Conservation (phyloP, 2,797 vertebrate species). For the Alca torda region DNA sequence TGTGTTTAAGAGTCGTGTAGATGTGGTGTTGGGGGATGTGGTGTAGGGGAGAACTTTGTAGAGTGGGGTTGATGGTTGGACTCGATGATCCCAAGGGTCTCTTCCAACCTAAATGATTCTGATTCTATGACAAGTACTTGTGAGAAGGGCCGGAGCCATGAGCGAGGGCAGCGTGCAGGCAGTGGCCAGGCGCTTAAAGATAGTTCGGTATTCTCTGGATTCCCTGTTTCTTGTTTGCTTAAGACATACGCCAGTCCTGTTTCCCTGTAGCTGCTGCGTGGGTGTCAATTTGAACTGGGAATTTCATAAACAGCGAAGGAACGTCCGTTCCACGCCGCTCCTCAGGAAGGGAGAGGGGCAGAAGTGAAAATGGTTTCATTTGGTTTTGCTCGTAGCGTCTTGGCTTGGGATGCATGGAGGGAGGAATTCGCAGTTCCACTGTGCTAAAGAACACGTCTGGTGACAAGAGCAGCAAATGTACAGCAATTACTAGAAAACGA, state of each 20-base stretch:
- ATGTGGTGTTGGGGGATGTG: too few relatives aligned
- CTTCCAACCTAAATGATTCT: too few relatives aligned
- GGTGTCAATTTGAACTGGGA: not conserved
- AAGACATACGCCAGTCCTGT: rapidly evolving
- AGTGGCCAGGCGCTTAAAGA: not conserved
- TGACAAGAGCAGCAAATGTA: not conserved
- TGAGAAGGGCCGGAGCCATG: not conserved
- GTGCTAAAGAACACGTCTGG: not conserved
- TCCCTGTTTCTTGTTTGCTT: not conserved
- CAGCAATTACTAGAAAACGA: not conserved
- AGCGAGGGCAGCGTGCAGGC: not conserved
- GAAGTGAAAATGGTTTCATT: not conserved
- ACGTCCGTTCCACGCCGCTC: rapidly evolving
- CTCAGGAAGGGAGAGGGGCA: not conserved
- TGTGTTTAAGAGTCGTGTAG: too few relatives aligned
- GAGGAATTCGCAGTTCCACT: not conserved
- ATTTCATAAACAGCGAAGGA: not conserved
- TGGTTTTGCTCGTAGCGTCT: not conserved
- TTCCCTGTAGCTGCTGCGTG: rapidly evolving
- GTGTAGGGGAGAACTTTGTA: too few relatives aligned
- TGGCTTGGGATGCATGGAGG: not conserved
- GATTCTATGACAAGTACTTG: not conserved
- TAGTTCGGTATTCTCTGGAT: too few relatives aligned
- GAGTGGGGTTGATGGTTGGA: too few relatives aligned
- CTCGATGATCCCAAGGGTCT: too few relatives aligned